Base-by-base conservation (phyloP, 2,797 vertebrate genomes). In the Leptatherina wallacei region DNA sequence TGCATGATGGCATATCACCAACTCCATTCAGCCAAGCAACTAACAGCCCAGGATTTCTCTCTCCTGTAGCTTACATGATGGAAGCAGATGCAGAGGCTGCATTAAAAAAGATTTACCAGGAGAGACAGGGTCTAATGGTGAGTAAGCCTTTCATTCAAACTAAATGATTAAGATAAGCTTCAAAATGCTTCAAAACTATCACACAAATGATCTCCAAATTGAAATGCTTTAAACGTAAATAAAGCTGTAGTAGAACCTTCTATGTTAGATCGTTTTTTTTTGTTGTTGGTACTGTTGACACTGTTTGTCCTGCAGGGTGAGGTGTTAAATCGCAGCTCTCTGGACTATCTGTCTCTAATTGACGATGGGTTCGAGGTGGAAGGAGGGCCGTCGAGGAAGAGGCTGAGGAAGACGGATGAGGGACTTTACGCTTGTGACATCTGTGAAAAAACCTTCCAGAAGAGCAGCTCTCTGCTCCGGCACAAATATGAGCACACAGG, bases 401-500 rank as follows among this genome's bases (percentile, higher is more conserved):
- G 92, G 67, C 89, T 95, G 61, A 94, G 88, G 88, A 96, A 96
- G 87, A 95, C 94, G 0, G 94, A 95, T 0, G 94, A 96, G 62
- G 95, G 95, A 16, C 89, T 95, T 51, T 96, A 96, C 9, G 93
- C 93, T 6, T 96, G 95, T 36, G 95, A 96, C 82, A 95, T 95
- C 57, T 96, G 95, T 77, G 93, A 95, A 73, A 96, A 96, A 89
- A 95, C 94, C 66, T 96, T 96, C 78, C 95, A 95, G 85, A 96
- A 96, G 86, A 96, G 95, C 89, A 96, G 95, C 86, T 96, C 95
- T 47, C 85, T 96, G 57, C 94, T 96, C 18, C 89, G 95, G 1
- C 95, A 96, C 80, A 95, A 96, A 92, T 96, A 96, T 0, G 95
- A 96, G 69, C 95, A 96, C 90, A 96, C 95, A 88, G 95, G 95